Percentiles rank a stretch among this genome's conserved stretches.
These are phyloP conservation scores for Terrapene triunguis DNA, from an alignment of 2,113 vertebrate genomes.

Conservation along the genomic window DNA sequence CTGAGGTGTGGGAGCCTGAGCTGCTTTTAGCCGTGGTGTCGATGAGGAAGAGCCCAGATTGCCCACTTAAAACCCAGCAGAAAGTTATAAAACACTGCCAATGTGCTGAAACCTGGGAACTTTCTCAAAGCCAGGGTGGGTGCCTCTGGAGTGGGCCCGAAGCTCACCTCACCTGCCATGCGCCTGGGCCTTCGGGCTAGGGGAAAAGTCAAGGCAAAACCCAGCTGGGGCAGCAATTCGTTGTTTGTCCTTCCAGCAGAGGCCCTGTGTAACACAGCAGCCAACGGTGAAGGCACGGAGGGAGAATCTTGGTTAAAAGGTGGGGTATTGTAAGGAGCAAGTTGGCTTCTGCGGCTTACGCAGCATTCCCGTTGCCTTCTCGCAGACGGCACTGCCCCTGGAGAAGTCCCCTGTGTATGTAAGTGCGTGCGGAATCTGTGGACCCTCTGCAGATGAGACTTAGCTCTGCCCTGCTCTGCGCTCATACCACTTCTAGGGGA, in stretches of 20 bases:
- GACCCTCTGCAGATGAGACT: too few species aligned
- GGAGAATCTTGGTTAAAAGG: too few species aligned
- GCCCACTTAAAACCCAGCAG: not conserved
- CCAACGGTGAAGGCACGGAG: not conserved
- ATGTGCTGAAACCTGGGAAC: not conserved
- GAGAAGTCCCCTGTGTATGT: too few species aligned
- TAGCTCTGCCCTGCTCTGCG: too few species aligned
- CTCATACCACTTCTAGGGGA: too few species aligned
- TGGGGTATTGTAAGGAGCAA: not conserved
- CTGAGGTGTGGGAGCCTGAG: not conserved
- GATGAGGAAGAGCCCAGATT: not conserved
- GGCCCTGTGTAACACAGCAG: not conserved
- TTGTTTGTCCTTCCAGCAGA: not conserved
- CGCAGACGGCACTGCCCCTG: too few species aligned
- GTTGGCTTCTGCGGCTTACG: not conserved
- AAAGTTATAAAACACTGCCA: not conserved
- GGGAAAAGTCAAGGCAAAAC: not conserved
- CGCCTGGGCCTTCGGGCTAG: not conserved
- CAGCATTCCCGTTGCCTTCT: too few species aligned
- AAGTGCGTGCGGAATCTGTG: too few species aligned
- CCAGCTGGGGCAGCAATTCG: not conserved
- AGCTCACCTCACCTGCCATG: not conserved
- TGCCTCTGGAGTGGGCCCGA: not conserved
- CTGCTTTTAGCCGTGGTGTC: not conserved
- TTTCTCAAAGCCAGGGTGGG: not conserved